Evolutionary conservation across 2,113 vertebrate genomes (phyloP), one percentile per base, ranked within the genome.

Genomic region (Mola mola): DNA sequence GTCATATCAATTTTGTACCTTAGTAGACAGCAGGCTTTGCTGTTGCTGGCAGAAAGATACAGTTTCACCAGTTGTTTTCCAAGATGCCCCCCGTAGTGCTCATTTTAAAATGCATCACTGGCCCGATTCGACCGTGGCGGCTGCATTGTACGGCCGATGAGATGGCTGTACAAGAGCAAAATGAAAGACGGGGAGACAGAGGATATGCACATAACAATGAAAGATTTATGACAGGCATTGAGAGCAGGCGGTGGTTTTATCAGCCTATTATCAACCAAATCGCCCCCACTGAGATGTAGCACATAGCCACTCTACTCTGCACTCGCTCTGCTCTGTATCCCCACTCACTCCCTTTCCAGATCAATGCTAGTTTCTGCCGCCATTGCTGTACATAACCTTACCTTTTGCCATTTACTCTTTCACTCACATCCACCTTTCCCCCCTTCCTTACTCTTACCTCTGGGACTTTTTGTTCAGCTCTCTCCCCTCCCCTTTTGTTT

Each of bases 191-290:
- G 38, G 41, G 72, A 47, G 48, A 59, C 64, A 46, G 36, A 52
- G 64, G 34, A 79, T 68, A 81, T 4, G 62, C 78, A 77, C 60
- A 75, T 57, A 87, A 84, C 83, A 83, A 88, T 88, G 84, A 86
- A 82, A 89, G 81, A 88, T 89, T 88, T 82, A 89, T 90, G 84
- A 87, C 73, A 59, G 66, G 61, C 79, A 68, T 59, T 80, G 84
- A 75, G 66, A 75, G 75, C 68, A 73, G 81, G 50, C 78, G 26
- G 46, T 12, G 31, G 75, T 75, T 89, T 86, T 86, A 88, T 88
- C 86, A 81, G 79, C 64, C 78, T 75, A 82, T 90, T 87, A 89
- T 89, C 87, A 89, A 84, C 81, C 75, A 81, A 89, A 88, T 88
- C 68, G 15, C 56, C 51, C 65, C 75, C 73, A 66, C 72, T 53